Evolutionary conservation across 1,140 invertebrate genomes (phyloP), one percentile per base, ranked within the genome.

Genomic region (Anastrepha ludens): DNA sequence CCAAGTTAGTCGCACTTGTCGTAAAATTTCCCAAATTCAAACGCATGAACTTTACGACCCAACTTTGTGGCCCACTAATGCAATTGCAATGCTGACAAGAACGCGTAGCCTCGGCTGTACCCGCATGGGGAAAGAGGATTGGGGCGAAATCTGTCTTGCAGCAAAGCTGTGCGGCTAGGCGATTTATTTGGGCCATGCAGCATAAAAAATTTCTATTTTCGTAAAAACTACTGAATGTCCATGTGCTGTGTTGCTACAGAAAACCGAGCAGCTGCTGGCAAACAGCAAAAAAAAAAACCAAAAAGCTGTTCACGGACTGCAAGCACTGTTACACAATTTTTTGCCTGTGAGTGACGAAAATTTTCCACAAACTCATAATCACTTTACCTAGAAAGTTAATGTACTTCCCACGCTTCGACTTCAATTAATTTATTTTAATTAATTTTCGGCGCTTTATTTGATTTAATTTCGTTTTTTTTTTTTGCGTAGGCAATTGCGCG

Each of bases 361-460:
- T 44, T 47, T 70, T 70, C 67, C 67, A 44, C 13, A 0, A 70
- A 44, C 64, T 39, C 39, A 13, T 70, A 70, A 70, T 15, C 41
- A 44, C 1, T 15, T 55, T 55, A 55, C 50, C 50, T 8, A 55
- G 50, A 3, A 55, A 74, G 5, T 44, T 44, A 1, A 44, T 13
- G 74, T 81, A 81, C 74, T 81, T 81, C 74, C 74, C 47, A 81
- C 74, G 47, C 44, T 81, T 81, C n/a, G 39, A 47, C 17, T 3
- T 13, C 44, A 17, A 6, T 44, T 44, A 74, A 17, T 44, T 74
- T 55, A 9, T 20, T 5, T 8, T 11, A 20, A 55, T 81, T 81
- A 44, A 17, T 81, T 50, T 20, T 20, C 50, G 17, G 20, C 55
- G 9, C 7, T 20, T 55, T 55, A 55, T 29, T 81, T 50, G 9